A percentile compares a stretch with the other conserved stretches of the same genome.
Conservation (phyloP, 2,888 invertebrate species). For the Metellina segmentata region DNA sequence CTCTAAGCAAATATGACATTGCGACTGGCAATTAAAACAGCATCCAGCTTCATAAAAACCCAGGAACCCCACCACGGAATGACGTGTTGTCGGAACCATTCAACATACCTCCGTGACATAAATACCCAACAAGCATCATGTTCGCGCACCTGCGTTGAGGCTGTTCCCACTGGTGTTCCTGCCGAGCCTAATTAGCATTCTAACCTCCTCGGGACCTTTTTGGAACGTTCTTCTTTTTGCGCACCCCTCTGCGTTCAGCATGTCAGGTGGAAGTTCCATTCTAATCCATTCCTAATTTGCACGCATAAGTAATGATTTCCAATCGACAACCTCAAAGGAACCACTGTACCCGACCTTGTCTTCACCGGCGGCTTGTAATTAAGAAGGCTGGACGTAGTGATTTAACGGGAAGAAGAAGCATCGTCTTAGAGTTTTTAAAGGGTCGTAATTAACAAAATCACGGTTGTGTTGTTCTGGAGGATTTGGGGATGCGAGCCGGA, state of each 20-base stretch:
- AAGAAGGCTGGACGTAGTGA: slow-evolving; percentile 26
- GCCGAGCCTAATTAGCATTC: slow-evolving; percentile 53
- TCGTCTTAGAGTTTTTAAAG: slow-evolving; percentile 16
- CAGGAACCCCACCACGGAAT: slow-evolving; percentile 18
- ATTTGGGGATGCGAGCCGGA: slow-evolving; percentile 28
- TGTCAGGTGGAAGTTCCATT: slow-evolving; percentile 31
- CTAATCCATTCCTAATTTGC: slow-evolving; percentile 53
- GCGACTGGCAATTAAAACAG: slow-evolving; percentile 41
- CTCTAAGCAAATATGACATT: slow-evolving; percentile 36
- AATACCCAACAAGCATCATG: slow-evolving; percentile 5
- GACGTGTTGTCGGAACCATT: slow-evolving; percentile 12
- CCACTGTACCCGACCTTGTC: not conserved
- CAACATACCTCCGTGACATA: slow-evolving; percentile 37
- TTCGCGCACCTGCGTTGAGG: slow-evolving; percentile 18
- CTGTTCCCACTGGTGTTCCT: slow-evolving; percentile 41
- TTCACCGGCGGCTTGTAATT: slow-evolving; percentile 16
- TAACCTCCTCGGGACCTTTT: slow-evolving; percentile 38
- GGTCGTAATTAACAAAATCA: slow-evolving; percentile 34
- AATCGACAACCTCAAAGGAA: not conserved
- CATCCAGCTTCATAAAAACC: slow-evolving; percentile 16
- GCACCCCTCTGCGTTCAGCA: slow-evolving; percentile 5
- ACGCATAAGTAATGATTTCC: slow-evolving; percentile 47
- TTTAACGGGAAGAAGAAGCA: slow-evolving; percentile 16
- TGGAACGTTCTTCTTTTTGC: not conserved
- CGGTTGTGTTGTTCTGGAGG: slow-evolving; percentile 13